These are phyloP conservation scores for Lethenteron camtschaticum DNA, from an alignment of 2,113 vertebrate genomes.

Conservation along the genomic window DNA sequence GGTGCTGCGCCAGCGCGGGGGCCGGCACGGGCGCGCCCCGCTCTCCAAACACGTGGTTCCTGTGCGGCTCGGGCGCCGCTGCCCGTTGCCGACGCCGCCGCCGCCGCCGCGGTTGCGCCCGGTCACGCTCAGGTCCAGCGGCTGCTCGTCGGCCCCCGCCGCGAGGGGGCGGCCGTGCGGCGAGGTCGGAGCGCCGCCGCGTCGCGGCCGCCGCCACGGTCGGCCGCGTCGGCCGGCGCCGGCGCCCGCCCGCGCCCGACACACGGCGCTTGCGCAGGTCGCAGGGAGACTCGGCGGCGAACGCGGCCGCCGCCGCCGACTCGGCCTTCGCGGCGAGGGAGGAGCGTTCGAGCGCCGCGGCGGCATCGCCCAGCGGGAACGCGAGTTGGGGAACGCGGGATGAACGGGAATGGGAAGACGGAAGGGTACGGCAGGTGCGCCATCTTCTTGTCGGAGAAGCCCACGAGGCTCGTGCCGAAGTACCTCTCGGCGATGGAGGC, in stretches of 20 bases:
- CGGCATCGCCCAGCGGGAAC: conserved; percentile 37
- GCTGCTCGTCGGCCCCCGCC: conserved; percentile 53
- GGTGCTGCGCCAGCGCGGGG: conserved; percentile 18
- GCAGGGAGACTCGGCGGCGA: conserved; percentile 58
- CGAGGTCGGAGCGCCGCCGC: conserved; percentile 38
- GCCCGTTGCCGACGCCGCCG: conserved; percentile 36
- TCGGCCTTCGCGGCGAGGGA: conserved; percentile 19
- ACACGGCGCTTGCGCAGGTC: neutral
- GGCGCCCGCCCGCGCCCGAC: conserved; percentile 20
- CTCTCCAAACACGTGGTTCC: conserved; percentile 47
- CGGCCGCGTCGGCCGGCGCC: conserved; percentile 84
- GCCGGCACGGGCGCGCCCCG: conserved; percentile 22
- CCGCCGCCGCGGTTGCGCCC: conserved; percentile 39
- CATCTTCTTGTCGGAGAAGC: conserved; percentile 87
- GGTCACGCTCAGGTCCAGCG: conserved; percentile 81
- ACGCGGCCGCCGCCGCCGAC: conserved; percentile 43
- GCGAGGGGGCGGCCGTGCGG: conserved; percentile 26
- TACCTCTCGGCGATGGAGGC: conserved; percentile 97
- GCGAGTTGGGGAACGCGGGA: conserved; percentile 80
- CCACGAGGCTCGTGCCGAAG: conserved; percentile 84
- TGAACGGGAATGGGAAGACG: conserved; percentile 85
- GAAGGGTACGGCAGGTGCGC: conserved; percentile 71
- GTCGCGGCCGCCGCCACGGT: conserved; percentile 58
- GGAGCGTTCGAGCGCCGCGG: no score
- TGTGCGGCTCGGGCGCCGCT: conserved; percentile 33